Evolutionary conservation across 1,140 invertebrate species (phyloP).

Genomic region (Druon quercuslanigerum): DNA sequence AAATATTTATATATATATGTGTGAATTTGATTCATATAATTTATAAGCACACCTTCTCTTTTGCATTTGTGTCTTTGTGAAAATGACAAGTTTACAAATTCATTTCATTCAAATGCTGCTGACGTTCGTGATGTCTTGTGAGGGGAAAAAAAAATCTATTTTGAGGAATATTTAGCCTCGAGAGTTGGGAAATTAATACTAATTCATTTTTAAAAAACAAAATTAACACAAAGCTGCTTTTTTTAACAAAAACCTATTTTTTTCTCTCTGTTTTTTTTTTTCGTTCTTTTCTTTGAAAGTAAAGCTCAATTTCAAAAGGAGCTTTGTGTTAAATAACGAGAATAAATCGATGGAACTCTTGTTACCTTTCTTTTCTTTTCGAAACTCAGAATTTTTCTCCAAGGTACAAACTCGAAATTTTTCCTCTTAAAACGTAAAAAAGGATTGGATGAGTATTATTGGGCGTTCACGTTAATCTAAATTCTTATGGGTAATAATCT

Average conservation of each 20-base stretch:
- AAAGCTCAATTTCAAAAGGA: background rate
- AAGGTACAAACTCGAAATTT: background rate
- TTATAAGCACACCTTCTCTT: constrained; percentile 31
- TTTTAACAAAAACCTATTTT: background rate
- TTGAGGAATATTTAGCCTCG: background rate
- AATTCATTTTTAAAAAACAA: background rate
- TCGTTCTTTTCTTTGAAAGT: too few species aligned
- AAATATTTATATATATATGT: constrained; percentile 47
- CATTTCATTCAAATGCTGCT: background rate
- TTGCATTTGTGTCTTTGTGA: constrained; percentile 1
- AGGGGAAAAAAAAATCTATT: background rate
- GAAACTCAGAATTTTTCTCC: too few species aligned
- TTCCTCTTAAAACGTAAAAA: constrained; percentile 7
- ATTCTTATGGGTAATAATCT: constrained; percentile 2
- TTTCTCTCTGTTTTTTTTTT: too few species aligned
- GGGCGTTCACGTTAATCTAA: constrained; percentile 11
- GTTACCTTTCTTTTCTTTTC: too few species aligned
- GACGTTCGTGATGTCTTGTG: background rate
- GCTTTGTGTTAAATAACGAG: background rate
- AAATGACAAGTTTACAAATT: constrained; percentile 2
- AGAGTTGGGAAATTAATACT: background rate
- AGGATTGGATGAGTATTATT: constrained; percentile 3
- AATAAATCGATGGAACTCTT: too few species aligned
- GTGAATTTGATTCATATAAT: constrained; percentile 9
- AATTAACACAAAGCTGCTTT: background rate